Conservation (phyloP, 2,797 vertebrate species). For the Fistularia commersonii region DNA sequence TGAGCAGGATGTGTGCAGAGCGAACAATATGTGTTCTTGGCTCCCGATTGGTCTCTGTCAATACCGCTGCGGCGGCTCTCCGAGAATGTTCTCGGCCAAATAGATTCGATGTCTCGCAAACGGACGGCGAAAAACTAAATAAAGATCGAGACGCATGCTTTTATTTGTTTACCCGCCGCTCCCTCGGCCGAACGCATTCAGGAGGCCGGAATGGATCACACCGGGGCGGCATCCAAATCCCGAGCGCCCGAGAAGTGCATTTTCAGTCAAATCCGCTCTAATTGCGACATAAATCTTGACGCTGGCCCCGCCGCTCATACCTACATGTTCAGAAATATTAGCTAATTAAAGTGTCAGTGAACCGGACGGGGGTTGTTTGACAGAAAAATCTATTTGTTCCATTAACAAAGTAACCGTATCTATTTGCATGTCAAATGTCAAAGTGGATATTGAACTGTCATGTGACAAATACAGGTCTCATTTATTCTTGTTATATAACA, state of each 20-base stretch:
- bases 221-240: slow-evolving; percentile 26
- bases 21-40: slow-evolving; percentile 68
- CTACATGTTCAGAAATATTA: slow-evolving; percentile 35
- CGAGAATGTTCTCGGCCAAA: slow-evolving; percentile 66
- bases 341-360: slow-evolving; percentile 64
- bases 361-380: slow-evolving; percentile 40
- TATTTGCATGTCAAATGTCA: slow-evolving; percentile 68
- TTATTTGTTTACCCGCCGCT: slow-evolving; percentile 37
- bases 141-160: slow-evolving; percentile 42
- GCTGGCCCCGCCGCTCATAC: slow-evolving; percentile 23
- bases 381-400: slow-evolving; percentile 66
- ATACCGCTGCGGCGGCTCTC: slow-evolving; percentile 63
- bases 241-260: slow-evolving; percentile 28
- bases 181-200: slow-evolving; percentile 18
- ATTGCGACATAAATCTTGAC: slow-evolving; percentile 39
- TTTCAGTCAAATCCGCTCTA: slow-evolving; percentile 24
- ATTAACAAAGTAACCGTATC: slow-evolving; percentile 67
- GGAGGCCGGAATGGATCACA: slow-evolving; percentile 20
- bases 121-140: slow-evolving; percentile 36
- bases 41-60: slow-evolving; percentile 71
- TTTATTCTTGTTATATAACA: slow-evolving; percentile 56
- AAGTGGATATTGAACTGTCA: slow-evolving; percentile 47
- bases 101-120: slow-evolving; percentile 52
- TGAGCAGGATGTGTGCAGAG: slow-evolving; percentile 67
- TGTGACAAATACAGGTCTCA: slow-evolving; percentile 53